These are phyloP conservation scores for Craseonycteris thonglongyai DNA, from an alignment of 2,113 vertebrate species.

Conservation along the genomic window DNA sequence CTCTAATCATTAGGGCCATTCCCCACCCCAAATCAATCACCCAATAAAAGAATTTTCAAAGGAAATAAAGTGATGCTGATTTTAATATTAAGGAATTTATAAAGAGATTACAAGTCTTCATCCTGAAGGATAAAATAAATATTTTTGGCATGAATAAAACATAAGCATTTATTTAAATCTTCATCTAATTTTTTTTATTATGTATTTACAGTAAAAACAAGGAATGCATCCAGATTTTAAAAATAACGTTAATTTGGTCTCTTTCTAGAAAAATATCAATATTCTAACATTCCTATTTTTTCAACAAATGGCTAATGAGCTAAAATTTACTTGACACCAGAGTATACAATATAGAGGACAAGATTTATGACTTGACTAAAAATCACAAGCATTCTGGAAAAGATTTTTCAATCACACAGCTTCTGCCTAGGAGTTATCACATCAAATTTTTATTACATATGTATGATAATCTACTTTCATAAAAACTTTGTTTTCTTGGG, in stretches of 20 bases:
- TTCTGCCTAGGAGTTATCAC: neutral
- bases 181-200: constrained; percentile 12
- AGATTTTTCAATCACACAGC: neutral
- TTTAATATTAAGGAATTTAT: constrained; percentile 15
- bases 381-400: constrained; percentile 5
- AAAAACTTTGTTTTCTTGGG: neutral
- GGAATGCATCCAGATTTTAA: neutral
- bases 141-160: constrained; percentile 38
- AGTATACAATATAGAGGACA: neutral
- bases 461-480: neutral
- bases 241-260: constrained; percentile 7
- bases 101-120: constrained; percentile 1
- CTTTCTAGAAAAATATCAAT: constrained; percentile 3
- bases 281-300: neutral
- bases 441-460: neutral
- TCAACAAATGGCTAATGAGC: neutral
- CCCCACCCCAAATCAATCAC: neutral
- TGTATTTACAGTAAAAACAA: neutral
- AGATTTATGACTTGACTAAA: neutral
- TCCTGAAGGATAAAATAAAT: neutral
- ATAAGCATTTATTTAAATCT: constrained; percentile 15
- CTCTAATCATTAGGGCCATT: neutral
- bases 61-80: constrained; percentile 10
- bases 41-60: constrained; percentile 7
- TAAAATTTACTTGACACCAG: neutral